Conservation (phyloP, 1,140 invertebrate species). For the Spodoptera frugiperda region DNA sequence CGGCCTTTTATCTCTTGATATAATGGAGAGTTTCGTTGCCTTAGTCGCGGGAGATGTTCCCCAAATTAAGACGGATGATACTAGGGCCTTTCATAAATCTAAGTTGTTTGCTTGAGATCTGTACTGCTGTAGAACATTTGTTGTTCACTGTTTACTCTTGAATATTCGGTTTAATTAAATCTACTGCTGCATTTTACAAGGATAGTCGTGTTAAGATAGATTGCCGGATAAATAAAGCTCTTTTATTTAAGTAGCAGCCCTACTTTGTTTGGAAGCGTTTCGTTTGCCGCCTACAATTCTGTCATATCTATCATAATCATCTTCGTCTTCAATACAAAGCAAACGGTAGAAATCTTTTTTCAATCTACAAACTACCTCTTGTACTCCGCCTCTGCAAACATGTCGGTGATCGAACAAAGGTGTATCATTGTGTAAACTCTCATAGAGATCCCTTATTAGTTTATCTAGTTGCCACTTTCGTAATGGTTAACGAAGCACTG, state of each 20-base stretch:
- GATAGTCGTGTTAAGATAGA: too few relatives aligned
- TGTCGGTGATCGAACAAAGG: conserved; percentile 16
- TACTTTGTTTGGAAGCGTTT: too few relatives aligned
- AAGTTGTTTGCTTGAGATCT: not conserved
- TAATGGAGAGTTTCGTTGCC: conserved; percentile 18
- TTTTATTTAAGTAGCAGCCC: not conserved
- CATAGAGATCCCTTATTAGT: conserved; percentile 17
- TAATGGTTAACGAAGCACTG: conserved; percentile 59
- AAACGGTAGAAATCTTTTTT: not conserved
- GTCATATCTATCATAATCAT: not conserved
- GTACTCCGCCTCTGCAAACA: conserved; percentile 22
- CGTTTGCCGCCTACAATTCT: too few relatives aligned
- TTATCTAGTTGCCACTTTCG: conserved; percentile 49
- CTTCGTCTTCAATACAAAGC: not conserved
- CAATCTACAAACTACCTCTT: not conserved
- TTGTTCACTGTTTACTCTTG: not conserved
- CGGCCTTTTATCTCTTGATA: conserved; percentile 21
- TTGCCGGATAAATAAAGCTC: too few relatives aligned
- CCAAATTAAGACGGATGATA: conserved; percentile 25
- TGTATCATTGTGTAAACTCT: conserved; percentile 13
- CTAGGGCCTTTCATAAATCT: conserved; percentile 12
- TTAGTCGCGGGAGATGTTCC: conserved; percentile 13
- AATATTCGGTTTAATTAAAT: not conserved
- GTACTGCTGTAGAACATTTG: not conserved
- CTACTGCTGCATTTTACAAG: too few relatives aligned